A percentile compares a stretch with the other conserved stretches of the same genome.
Conservation (phyloP, 92 coral and sea anemone species). For the Porites evermanni region DNA sequence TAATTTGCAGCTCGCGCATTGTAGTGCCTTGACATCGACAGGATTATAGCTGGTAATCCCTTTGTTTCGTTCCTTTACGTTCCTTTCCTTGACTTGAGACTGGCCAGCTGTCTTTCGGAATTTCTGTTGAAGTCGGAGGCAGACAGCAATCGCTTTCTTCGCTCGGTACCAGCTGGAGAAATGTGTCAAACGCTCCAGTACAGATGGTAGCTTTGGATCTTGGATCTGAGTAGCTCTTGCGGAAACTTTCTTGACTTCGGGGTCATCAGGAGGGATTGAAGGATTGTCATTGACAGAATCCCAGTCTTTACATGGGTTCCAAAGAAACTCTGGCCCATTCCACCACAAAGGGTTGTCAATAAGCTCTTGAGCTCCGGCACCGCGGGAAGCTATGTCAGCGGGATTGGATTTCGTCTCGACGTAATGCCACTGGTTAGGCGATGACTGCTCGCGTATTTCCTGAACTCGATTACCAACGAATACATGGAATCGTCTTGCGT, state of each 20-base stretch:
- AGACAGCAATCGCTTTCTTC: neutral
- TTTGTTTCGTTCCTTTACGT: neutral
- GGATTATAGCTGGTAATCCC: neutral
- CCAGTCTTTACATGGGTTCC: neutral
- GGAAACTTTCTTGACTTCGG: conserved; percentile 22
- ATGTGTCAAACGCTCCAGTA: neutral
- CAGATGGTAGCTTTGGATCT: conserved; percentile 17
- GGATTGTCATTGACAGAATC: neutral
- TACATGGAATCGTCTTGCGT: too few species aligned
- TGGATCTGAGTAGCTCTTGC: neutral
- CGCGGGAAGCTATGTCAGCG: conserved; percentile 55
- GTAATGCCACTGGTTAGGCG: conserved; percentile 54
- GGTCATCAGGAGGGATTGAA: conserved; percentile 23
- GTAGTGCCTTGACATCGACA: neutral
- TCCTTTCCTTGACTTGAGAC: neutral
- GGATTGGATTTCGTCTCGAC: conserved; percentile 49
- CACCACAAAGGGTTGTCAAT: too few species aligned
- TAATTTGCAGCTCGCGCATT: neutral
- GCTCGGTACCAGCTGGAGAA: neutral
- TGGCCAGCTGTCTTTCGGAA: neutral
- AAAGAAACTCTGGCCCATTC: too few species aligned
- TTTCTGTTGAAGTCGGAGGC: neutral
- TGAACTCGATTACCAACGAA: too few species aligned
- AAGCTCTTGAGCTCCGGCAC: neutral
- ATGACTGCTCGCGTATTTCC: conserved; percentile 40